Percentiles rank a stretch among this genome's conserved stretches.
Conservation (phyloP, 2,113 vertebrate species). For the Recurvirostra avosetta region DNA sequence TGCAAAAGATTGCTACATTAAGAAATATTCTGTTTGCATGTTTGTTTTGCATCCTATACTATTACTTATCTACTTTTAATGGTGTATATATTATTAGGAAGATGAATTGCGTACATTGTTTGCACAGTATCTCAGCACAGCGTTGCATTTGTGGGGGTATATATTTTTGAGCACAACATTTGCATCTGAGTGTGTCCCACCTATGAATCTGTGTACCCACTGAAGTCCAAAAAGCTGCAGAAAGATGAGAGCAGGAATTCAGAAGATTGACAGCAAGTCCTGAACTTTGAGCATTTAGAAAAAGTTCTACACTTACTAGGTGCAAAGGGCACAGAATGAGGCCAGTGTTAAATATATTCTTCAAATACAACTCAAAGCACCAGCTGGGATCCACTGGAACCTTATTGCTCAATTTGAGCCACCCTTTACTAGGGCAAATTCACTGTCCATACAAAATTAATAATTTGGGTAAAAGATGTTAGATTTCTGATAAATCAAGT, state of each 20-base stretch:
- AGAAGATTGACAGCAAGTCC: neutral
- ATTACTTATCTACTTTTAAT: neutral
- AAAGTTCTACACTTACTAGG: neutral
- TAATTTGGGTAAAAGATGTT: neutral
- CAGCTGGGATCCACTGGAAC: neutral
- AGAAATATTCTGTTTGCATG: neutral
- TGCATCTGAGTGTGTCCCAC: neutral
- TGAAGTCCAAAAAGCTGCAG: neutral
- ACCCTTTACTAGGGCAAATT: neutral
- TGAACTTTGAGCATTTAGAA: neutral
- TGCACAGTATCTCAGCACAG: neutral
- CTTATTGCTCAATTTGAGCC: neutral
- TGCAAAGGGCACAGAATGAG: neutral
- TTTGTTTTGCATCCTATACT: neutral
- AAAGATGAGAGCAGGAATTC: neutral
- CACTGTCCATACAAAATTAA: neutral
- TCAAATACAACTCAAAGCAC: neutral
- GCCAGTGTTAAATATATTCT: neutral
- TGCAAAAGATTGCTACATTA: neutral
- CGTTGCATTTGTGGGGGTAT: neutral
- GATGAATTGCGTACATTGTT: neutral
- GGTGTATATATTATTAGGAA: neutral
- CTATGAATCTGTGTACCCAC: neutral
- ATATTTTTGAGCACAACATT: neutral
- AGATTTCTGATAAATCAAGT: neutral